These are phyloP conservation scores for Miniopterus natalensis DNA, from an alignment of 2,113 vertebrate genomes.

Conservation along the genomic window DNA sequence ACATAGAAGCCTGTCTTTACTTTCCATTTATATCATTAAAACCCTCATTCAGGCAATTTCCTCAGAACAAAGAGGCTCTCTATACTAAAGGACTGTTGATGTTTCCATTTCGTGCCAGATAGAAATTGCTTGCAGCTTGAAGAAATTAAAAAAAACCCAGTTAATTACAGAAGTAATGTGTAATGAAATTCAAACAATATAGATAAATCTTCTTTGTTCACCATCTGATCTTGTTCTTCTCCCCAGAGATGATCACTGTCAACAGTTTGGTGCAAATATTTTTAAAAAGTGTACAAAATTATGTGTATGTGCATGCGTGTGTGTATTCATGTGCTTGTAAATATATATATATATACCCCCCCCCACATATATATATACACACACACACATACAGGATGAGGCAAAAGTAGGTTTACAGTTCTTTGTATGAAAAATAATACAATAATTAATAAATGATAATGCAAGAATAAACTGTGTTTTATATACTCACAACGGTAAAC, in stretches of 20 bases:
- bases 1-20: constrained; percentile 17
- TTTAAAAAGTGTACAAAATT: background rate
- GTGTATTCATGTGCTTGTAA: background rate
- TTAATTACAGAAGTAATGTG: constrained; percentile 53
- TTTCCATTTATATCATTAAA: constrained; percentile 67
- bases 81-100: constrained; percentile 51
- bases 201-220: constrained; percentile 51
- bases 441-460: too few species aligned
- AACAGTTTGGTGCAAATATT: constrained; percentile 1
- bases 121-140: constrained; percentile 73
- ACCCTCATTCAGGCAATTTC: constrained; percentile 24
- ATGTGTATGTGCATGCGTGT: background rate
- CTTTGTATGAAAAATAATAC: too few species aligned
- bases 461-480: too few species aligned
- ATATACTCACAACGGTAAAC: background rate
- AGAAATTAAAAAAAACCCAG: constrained; percentile 19
- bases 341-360: background rate
- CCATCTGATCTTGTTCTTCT: constrained; percentile 36
- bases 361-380: background rate
- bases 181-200: constrained; percentile 56
- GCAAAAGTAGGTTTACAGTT: too few species aligned
- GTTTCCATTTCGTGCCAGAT: constrained; percentile 58
- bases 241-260: background rate
- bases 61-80: constrained; percentile 67
- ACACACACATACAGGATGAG: background rate